Evolutionary conservation across 2,113 vertebrate species (phyloP).

Genomic region (Crotophaga sulcirostris): DNA sequence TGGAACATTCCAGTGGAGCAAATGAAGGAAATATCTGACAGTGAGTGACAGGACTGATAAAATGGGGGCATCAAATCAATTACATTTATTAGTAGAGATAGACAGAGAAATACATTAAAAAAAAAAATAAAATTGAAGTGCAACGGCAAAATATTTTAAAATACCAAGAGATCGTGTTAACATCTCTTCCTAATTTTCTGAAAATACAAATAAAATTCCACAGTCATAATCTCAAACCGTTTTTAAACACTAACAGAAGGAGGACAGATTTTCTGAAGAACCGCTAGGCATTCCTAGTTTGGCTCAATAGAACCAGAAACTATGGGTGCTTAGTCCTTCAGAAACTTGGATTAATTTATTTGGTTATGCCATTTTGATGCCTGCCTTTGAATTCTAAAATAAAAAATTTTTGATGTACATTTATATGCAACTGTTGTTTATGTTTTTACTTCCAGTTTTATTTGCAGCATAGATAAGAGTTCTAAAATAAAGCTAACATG

Average conservation of each 20-base stretch:
- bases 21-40: neutral
- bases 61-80: neutral
- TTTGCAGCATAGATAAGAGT: neutral
- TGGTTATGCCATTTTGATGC: neutral
- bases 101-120: neutral
- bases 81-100: neutral
- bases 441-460: neutral
- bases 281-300: fast-evolving
- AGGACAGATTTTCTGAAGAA: neutral
- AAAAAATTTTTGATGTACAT: neutral
- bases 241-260: neutral
- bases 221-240: fast-evolving
- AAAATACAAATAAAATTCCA: neutral
- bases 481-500: neutral
- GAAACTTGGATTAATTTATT: neutral
- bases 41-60: neutral
- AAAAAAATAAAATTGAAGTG: neutral
- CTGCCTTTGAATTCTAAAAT: neutral
- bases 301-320: fast-evolving
- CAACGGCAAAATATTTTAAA: neutral
- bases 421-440: neutral
- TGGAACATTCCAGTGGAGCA: neutral
- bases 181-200: neutral
- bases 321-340: neutral
- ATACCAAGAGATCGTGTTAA: fast-evolving